Evolutionary conservation across 2,113 vertebrate species (phyloP), one percentile per base, ranked within the genome.

Genomic region (Onychostruthus taczanowskii): DNA sequence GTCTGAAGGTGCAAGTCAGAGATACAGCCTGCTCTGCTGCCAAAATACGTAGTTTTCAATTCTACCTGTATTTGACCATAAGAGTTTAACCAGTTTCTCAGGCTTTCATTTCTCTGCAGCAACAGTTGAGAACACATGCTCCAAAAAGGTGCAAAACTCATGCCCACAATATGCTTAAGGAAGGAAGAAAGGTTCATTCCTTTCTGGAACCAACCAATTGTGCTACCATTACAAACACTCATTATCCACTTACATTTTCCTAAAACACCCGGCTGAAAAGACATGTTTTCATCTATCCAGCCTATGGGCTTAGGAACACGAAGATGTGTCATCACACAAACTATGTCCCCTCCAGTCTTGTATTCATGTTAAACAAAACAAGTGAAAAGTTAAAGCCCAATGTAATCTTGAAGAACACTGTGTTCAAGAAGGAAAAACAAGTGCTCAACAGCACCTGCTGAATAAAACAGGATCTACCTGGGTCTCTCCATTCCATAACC

Each of bases 201-300:
- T 44, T 81, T 58, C 64, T 58, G 56, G 26, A 88, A 76, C 37
- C 30, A 93, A 41, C 8, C 41, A 47, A 6, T 9, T 16, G 50
- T 11, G 21, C 27, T 56, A 53, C n/a, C 50, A 20, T 8, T 74
- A 70, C 43, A 53, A 83, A 43, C 17, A 15, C 10, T 80, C 26
- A 33, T 27, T 52, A 92, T 5, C 13, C 0, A 0, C 41, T 46
- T 19, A 39, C 5, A 16, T 23, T 37, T n/a, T 24, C 63, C 41
- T 66, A 49, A 35, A 78, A 83, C 35, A 43, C 13, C 13, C 31
- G 11, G 16, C n/a, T 70, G 37, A 47, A 78, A 6, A 87, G n/a
- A 77, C 7, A 77, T 0, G 0, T 13, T 43, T 55, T 43, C 8
- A 28, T 46, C 49, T 62, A 37, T 4, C 18, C 64, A 84, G 59